Evolutionary conservation across 2,888 invertebrate genomes (phyloP).

Genomic region (Brachyptera risi): DNA sequence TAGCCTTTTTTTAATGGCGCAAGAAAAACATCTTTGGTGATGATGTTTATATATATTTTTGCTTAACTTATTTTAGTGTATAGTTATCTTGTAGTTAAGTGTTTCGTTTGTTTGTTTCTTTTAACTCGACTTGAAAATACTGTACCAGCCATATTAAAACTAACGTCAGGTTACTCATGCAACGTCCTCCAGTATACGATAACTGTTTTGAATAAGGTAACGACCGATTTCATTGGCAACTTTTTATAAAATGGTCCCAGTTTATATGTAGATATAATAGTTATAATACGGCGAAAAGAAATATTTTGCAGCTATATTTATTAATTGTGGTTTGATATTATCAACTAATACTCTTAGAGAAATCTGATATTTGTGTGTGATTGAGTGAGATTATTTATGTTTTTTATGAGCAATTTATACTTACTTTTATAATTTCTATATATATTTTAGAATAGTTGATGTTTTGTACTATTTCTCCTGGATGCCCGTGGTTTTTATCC

Average conservation of each 20-base stretch:
- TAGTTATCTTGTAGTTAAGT: not conserved
- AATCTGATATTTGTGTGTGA: conserved; percentile 24
- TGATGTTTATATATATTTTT: not conserved
- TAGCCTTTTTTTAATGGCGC: not conserved
- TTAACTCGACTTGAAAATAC: not conserved
- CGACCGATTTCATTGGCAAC: not conserved
- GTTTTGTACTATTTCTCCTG: too few relatives aligned
- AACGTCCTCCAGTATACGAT: not conserved
- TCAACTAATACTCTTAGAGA: conserved; percentile 9
- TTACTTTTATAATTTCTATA: conserved; percentile 8
- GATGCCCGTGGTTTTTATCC: too few relatives aligned
- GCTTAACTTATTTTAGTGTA: conserved; percentile 17
- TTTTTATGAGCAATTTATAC: conserved; percentile 25
- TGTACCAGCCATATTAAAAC: not conserved
- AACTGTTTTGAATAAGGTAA: not conserved
- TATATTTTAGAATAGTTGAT: not conserved
- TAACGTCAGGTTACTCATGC: not conserved
- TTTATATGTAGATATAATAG: not conserved
- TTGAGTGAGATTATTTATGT: conserved; percentile 33
- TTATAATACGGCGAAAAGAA: not conserved
- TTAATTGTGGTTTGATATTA: not conserved
- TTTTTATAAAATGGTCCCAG: not conserved
- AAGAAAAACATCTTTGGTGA: not conserved
- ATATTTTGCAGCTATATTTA: not conserved
- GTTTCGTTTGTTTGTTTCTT: not conserved